phyloP scores from a whole-genome alignment of 2,888 invertebrate genomes.

The Euplexia lucipara region DNA sequence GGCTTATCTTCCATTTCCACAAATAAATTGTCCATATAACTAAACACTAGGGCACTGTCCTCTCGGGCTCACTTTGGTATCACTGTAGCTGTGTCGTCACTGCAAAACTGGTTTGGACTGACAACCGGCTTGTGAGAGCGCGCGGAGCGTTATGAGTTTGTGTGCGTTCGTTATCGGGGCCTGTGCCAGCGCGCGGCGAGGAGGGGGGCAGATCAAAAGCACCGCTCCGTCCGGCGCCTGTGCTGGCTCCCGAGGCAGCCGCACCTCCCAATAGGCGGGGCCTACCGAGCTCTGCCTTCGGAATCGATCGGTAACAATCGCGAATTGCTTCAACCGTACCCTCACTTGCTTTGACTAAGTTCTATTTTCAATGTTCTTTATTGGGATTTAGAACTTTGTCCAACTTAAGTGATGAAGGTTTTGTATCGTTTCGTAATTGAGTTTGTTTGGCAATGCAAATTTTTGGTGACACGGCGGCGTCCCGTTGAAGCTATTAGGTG shows the following conservation, averaged over 20 bases:
- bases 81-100: slow-evolving; percentile 84
- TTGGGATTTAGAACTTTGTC: slow-evolving; percentile 75
- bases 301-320: slow-evolving; percentile 85
- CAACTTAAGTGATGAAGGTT: slow-evolving; percentile 49
- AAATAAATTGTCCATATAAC: slow-evolving; percentile 80
- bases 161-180: slow-evolving; percentile 87
- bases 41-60: slow-evolving; percentile 83
- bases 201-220: slow-evolving; percentile 85
- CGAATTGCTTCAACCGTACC: slow-evolving; percentile 78
- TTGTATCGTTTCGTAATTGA: slow-evolving; percentile 74
- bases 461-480: slow-evolving; percentile 87
- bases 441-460: slow-evolving; percentile 81
- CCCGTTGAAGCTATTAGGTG: slow-evolving; percentile 85
- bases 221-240: slow-evolving; percentile 86
- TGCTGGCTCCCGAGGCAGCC: slow-evolving; percentile 88
- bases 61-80: slow-evolving; percentile 78
- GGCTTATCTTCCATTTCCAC: slow-evolving; percentile 89
- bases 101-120: slow-evolving; percentile 87
- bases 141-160: slow-evolving; percentile 88
- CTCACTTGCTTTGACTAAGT: slow-evolving; percentile 71
- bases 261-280: slow-evolving; percentile 89
- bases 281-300: slow-evolving; percentile 86
- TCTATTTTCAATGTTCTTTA: slow-evolving; percentile 57
- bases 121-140: slow-evolving; percentile 89
- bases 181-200: slow-evolving; percentile 79